Percentiles rank a stretch among this genome's conserved stretches.
Conservation (phyloP, 2,888 invertebrate species). For the Seira musarum region DNA sequence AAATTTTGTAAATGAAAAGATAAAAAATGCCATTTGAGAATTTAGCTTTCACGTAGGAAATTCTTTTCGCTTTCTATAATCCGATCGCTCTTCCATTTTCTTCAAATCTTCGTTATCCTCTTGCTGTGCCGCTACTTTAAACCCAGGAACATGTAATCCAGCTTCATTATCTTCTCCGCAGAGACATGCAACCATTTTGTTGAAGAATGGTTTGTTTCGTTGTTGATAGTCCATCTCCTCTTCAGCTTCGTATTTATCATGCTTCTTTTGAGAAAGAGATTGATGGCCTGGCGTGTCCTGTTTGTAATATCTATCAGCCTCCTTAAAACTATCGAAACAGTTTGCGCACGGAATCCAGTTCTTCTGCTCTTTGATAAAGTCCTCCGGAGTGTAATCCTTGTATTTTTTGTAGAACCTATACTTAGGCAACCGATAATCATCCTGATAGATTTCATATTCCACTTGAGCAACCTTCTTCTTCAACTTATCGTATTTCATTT, state of each 20-base stretch:
- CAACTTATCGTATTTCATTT: constrained; percentile 46
- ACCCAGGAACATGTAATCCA: constrained; percentile 46
- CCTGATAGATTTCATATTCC: constrained; percentile 58
- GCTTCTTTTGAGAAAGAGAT: constrained; percentile 12
- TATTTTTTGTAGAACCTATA: constrained; percentile 52
- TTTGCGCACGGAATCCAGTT: constrained; percentile 51
- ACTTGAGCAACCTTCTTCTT: constrained; percentile 49
- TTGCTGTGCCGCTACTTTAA: constrained; percentile 25
- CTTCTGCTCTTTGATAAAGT: constrained; percentile 33
- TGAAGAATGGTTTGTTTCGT: constrained; percentile 53
- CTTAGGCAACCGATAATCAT: constrained; percentile 55
- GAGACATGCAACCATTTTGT: constrained; percentile 49
- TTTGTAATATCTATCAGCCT: constrained; percentile 37
- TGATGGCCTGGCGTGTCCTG: no score
- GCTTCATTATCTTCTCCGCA: constrained; percentile 55
- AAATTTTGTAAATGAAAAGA: no score
- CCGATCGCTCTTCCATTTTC: constrained; percentile 31
- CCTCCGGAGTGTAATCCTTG: constrained; percentile 39
- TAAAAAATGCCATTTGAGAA: no score
- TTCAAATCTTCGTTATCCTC: constrained; percentile 48
- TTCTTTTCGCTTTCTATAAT: constrained; percentile 37
- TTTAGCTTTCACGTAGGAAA: no score
- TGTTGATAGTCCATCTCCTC: constrained; percentile 32
- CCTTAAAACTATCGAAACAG: constrained; percentile 48
- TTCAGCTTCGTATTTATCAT: constrained; percentile 17